Evolutionary conservation across 2,113 vertebrate species (phyloP).

Genomic region (Pelusios castaneus): DNA sequence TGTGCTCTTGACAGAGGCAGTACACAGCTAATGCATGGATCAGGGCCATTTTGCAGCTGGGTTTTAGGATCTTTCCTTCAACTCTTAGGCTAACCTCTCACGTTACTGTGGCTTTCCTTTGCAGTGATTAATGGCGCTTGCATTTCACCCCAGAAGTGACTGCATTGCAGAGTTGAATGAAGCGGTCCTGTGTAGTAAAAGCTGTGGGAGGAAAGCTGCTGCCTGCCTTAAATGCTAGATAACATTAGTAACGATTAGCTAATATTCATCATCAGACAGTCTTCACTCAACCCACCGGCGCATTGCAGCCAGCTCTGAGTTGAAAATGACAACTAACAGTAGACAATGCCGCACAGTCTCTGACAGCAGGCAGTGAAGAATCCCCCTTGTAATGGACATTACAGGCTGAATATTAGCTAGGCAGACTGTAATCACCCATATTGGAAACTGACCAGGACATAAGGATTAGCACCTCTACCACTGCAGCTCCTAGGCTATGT

Average conservation of each 20-base stretch:
- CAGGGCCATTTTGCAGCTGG: background rate
- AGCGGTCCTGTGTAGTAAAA: background rate
- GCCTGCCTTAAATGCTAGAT: conserved; percentile 15
- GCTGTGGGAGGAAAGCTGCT: background rate
- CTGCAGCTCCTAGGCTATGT: background rate
- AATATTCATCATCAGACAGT: conserved; percentile 20
- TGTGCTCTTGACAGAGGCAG: background rate
- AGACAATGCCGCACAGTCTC: background rate
- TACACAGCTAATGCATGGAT: background rate
- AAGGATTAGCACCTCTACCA: background rate
- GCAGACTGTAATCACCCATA: background rate
- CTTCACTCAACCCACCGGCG: conserved; percentile 42
- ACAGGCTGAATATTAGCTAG: background rate
- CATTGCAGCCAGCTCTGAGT: rapidly evolving
- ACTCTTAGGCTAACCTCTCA: background rate
- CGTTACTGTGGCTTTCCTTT: background rate
- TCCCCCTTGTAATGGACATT: background rate
- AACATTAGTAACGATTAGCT: conserved; percentile 26
- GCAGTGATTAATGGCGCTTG: background rate
- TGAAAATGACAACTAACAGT: conserved; percentile 7
- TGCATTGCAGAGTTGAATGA: background rate
- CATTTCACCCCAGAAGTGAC: background rate
- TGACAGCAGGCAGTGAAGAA: background rate
- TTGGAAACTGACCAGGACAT: background rate
- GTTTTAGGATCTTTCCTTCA: background rate